Evolutionary conservation across 2,797 vertebrate species (phyloP).

Genomic region (Lepidocolaptes lacrymiger): DNA sequence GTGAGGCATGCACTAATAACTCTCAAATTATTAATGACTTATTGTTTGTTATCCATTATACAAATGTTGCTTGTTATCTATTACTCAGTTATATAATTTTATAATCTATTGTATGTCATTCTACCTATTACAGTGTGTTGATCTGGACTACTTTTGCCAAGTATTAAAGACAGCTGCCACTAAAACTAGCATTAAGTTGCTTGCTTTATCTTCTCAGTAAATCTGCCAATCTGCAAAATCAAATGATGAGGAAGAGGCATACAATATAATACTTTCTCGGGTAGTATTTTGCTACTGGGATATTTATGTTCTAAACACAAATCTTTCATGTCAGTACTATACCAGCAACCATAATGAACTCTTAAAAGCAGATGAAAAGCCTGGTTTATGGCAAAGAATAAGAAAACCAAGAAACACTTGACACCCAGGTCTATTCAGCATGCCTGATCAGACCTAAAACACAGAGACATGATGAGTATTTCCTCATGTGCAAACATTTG

Average conservation of each 20-base stretch:
- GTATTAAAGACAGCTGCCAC: neutral
- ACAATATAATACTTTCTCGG: neutral
- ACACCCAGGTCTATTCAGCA: neutral
- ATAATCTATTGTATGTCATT: neutral
- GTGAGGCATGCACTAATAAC: neutral
- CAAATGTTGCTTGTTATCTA: neutral
- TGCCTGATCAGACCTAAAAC: neutral
- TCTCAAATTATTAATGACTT: neutral
- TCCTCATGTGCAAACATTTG: neutral
- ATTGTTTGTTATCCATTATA: neutral
- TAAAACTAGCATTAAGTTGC: neutral
- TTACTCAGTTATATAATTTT: neutral
- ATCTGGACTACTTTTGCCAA: neutral
- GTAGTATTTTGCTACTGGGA: neutral
- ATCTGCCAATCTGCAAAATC: neutral
- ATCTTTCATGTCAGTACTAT: neutral
- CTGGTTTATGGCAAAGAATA: neutral
- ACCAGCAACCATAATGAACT: neutral
- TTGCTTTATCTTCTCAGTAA: neutral
- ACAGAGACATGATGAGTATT: neutral
- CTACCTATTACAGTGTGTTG: neutral
- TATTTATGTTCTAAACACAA: neutral
- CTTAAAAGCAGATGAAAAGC: neutral
- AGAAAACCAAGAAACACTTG: neutral
- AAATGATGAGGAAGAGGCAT: neutral